These are phyloP conservation scores for Acanthornis magna DNA, from an alignment of 2,797 vertebrate species.

Conservation along the genomic window DNA sequence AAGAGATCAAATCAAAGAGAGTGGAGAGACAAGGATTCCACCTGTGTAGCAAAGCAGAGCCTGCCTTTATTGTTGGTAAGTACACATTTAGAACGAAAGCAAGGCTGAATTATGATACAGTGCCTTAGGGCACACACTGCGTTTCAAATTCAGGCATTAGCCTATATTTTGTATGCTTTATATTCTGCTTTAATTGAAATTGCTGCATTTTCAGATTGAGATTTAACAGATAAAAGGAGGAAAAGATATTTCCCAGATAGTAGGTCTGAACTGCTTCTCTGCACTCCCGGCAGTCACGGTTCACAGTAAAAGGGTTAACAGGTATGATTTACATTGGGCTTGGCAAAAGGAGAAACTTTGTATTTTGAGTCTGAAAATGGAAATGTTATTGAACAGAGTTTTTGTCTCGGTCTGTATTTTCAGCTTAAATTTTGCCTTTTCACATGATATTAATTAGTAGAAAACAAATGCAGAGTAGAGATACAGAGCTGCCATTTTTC, in stretches of 20 bases:
- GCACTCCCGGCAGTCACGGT: not conserved
- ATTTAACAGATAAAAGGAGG: not conserved
- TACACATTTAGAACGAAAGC: not conserved
- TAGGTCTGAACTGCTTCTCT: not conserved
- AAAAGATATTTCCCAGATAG: not conserved
- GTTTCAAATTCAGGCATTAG: constrained; percentile 20
- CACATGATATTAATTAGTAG: not conserved
- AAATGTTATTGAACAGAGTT: not conserved
- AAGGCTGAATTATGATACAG: not conserved
- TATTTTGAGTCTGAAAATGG: not conserved
- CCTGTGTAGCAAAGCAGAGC: not conserved
- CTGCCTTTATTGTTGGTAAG: not conserved
- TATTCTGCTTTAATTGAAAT: constrained; percentile 23
- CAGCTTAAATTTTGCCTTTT: not conserved
- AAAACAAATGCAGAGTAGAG: not conserved
- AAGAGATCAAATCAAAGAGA: not conserved
- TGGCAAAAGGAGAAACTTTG: not conserved
- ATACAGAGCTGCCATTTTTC: not conserved
- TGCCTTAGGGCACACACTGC: not conserved
- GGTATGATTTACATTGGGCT: not conserved
- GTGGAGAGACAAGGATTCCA: not conserved
- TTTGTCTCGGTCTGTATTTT: not conserved
- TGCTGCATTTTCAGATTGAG: not conserved
- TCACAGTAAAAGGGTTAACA: not conserved
- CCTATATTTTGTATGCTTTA: not conserved